Base-by-base conservation (phyloP, 2,113 vertebrate genomes). In the Larimichthys crocea region DNA sequence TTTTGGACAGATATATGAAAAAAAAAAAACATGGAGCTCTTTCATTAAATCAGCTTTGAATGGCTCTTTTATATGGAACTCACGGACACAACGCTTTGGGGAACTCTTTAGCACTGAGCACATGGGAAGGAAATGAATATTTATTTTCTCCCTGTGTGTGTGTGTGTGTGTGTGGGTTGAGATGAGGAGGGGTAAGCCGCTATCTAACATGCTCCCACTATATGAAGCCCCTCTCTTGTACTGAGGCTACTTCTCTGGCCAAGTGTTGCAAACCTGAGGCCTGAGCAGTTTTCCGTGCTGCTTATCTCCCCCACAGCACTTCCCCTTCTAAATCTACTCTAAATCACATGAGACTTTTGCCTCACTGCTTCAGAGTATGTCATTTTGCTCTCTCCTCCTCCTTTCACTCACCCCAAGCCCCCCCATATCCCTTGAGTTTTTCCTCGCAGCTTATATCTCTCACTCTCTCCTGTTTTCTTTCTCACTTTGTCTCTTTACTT, bases 291-390 rank as follows among this genome's bases (percentile, higher is more conserved):
- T 81, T 78, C 61, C 15, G 2, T 77, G 56, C 79, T 71, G 67
- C 83, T 86, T 86, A 86, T 89, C 80, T 87, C 74, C 56, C 81
- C 72, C 53, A 73, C 84, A 90, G 86, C 89, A 63, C 67, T 86
- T 83, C 64, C 77, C n/a, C 63, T 81, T 70, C 81, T 84, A 86
- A 88, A 90, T 91, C 84, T 86, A 74, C 87, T 87, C 73, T 24
- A 87, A 87, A 89, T 91, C 86, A 83, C 89, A 85, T 46, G 86
- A 86, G 84, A 91, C 76, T 73, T 80, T 78, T 67, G 88, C 82
- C 78, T 84, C 70, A 75, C 69, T 20, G 65, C 86, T 79, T 73
- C 79, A 60, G 85, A 89, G 82, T 85, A 76, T 89, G 88, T 86
- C 83, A 85, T 88, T 88, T 90, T 89, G 59, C 79, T 68, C 63